Conservation (phyloP, 2,888 invertebrate genomes). For the Drosophila demipolita region DNA sequence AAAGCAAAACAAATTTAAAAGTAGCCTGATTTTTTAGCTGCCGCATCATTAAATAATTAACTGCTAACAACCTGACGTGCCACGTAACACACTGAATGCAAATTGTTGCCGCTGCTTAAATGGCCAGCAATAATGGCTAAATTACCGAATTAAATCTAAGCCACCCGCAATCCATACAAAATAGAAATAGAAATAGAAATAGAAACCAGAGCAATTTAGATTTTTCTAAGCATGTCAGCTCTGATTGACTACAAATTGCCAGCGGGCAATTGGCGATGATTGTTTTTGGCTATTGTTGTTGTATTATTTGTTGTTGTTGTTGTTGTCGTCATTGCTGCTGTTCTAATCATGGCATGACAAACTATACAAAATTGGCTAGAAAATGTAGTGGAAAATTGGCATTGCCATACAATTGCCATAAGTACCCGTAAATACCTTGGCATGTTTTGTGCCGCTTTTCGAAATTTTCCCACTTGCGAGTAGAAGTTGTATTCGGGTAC, state of each 20-base stretch:
- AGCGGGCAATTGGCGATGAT: conserved; percentile 34
- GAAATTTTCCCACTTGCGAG: conserved; percentile 46
- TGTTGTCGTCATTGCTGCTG: conserved; percentile 9
- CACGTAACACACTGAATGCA: conserved; percentile 31
- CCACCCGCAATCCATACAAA: conserved; percentile 22
- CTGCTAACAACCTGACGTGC: conserved; percentile 40
- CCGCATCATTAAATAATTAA: conserved; percentile 54
- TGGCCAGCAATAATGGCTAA: conserved; percentile 47
- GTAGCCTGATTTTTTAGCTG: not conserved
- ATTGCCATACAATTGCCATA: conserved; percentile 21
- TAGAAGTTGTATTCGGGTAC: conserved; percentile 9
- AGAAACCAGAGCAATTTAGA: conserved; percentile 12
- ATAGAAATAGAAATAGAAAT: not conserved
- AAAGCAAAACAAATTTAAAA: conserved; percentile 5
- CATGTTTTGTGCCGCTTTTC: conserved; percentile 31
- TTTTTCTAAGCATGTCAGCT: conserved; percentile 42
- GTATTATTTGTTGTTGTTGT: conserved; percentile 10
- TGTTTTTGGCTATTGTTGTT: conserved; percentile 10
- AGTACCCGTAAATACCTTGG: conserved; percentile 40
- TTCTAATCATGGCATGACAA: conserved; percentile 46
- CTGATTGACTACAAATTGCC: conserved; percentile 46
- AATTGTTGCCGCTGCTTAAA: conserved; percentile 38
- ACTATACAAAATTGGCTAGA: conserved; percentile 19
- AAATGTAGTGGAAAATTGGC: conserved; percentile 54
- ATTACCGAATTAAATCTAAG: conserved; percentile 42